Conservation (phyloP, 1,140 invertebrate species). For the Drosophila parabipectinata region DNA sequence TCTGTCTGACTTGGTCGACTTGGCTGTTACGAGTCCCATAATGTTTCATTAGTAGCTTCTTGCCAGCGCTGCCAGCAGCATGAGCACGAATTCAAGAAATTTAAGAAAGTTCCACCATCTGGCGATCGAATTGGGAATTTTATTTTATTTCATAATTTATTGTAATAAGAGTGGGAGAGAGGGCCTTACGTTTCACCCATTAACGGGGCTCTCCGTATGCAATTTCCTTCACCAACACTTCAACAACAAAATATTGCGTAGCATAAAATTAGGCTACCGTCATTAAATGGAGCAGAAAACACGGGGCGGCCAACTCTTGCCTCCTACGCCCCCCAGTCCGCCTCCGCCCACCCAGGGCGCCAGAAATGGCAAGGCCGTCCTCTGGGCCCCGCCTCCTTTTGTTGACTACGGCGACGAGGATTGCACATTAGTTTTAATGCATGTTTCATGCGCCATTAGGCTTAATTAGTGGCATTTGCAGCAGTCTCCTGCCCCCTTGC, state of each 20-base stretch:
- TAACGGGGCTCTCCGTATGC: neutral
- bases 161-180: neutral
- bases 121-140: constrained; percentile 8
- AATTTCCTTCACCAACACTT: constrained; percentile 24
- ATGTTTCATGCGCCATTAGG: constrained; percentile 82
- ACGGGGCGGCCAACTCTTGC: constrained; percentile 21
- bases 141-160: constrained; percentile 15
- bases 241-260: constrained; percentile 54
- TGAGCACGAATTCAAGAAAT: neutral
- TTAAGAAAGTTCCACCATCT: neutral
- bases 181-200: constrained; percentile 6
- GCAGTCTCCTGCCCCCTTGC: constrained; percentile 29
- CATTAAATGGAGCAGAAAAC: constrained; percentile 47
- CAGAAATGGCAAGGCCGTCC: constrained; percentile 25
- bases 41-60: constrained; percentile 74
- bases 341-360: constrained; percentile 24
- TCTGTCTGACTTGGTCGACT: constrained; percentile 32
- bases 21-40: constrained; percentile 63
- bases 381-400: neutral
- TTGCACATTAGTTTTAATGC: constrained; percentile 81
- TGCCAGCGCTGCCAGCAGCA: constrained; percentile 26
- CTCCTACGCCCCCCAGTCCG: neutral
- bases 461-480: constrained; percentile 73
- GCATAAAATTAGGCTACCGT: constrained; percentile 69
- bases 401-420: constrained; percentile 36